Evolutionary conservation across 2,888 invertebrate species (phyloP), one percentile per base, ranked within the genome.

Genomic region (Ochropacha duplaris): DNA sequence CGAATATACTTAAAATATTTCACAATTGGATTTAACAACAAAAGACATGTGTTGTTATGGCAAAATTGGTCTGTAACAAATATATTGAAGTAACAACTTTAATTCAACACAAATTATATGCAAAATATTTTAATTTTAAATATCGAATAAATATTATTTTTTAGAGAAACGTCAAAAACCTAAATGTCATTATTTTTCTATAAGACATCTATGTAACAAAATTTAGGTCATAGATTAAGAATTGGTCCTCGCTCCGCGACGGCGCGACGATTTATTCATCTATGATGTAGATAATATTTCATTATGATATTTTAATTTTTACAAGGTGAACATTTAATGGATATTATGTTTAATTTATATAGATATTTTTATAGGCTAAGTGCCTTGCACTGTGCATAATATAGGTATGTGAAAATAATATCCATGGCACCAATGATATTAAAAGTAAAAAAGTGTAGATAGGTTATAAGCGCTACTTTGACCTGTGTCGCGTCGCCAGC

Each of bases 21-120:
- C 60, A 72, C 54, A 62, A 65, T 60, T 62, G 51, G 52, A 57
- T 24, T 26, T 28, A 60, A 57, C 54, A 57, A 57, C 57, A 57
- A 64, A 69, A 62, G 63, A 70, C 69, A 71, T 76, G 71, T 76
- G 16, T 44, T 44, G n/a, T 6, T 76, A 82, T 85, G 84, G 87
- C 87, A 84, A 81, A 72, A 67, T 19, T 9, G 19, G 19, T 6
- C 19, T 44, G 5, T 26, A 26, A 16, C 16, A 8, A 26, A 51
- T 0, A 28, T 51, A 24, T 24, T 50, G n/a, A 51, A 51, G 4
- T 14, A 36, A 36, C 44, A 44, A 44, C 5, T 44, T 44, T 19
- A 5, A 44, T n/a, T 8, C 44, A 44, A 44, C 44, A 44, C 9
- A 44, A 44, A 44, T 44, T 44, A 44, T 19, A 44, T 44, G 16